These are phyloP conservation scores for Catharus ustulatus DNA, from an alignment of 2,797 vertebrate species.

Conservation along the genomic window DNA sequence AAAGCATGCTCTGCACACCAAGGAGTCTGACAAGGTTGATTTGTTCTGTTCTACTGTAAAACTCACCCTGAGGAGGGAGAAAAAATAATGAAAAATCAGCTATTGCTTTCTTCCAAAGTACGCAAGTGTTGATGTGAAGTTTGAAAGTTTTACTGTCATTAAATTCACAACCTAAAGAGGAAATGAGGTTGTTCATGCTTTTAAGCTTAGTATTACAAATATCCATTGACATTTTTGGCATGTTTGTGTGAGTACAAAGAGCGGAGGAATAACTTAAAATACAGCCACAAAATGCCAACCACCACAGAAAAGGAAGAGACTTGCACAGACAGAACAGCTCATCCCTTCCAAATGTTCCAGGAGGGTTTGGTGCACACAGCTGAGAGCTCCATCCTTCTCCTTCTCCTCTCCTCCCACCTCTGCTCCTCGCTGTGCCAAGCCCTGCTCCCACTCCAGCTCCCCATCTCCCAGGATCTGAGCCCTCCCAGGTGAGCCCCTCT, in stretches of 20 bases:
- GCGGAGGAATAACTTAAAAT: background rate
- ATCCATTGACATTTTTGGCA: background rate
- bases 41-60: conserved; percentile 43
- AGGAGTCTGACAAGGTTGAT: conserved; percentile 26
- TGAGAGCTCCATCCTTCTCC: background rate
- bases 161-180: background rate
- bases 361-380: background rate
- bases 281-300: background rate
- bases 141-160: background rate
- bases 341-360: background rate
- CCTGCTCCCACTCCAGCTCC: background rate
- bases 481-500: background rate
- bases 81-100: background rate
- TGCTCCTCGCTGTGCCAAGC: background rate
- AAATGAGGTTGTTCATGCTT: background rate
- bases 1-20: background rate
- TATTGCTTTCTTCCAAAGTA: background rate
- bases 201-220: background rate
- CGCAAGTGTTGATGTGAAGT: background rate
- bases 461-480: background rate
- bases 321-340: background rate
- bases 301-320: background rate
- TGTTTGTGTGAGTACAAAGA: background rate
- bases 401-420: background rate
- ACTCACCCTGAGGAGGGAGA: background rate